phyloP scores from a whole-genome alignment of 2,888 invertebrate species.

The Conistra vaccinii region DNA sequence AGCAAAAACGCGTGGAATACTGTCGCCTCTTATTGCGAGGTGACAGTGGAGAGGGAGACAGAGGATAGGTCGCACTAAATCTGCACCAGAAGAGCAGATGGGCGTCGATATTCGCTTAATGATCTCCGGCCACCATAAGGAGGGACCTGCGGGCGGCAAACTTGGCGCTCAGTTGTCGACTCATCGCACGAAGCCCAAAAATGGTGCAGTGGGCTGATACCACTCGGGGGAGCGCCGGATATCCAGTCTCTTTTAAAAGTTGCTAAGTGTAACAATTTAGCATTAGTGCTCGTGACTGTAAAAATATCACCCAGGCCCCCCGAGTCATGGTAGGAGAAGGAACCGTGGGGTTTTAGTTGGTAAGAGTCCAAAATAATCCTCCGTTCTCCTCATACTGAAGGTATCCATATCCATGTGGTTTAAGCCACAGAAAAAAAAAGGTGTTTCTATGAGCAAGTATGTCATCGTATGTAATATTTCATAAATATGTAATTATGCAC shows the following conservation, averaged over 20 bases:
- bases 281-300: no score
- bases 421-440: not conserved
- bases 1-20: not conserved
- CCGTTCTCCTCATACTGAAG: not conserved
- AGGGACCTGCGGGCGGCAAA: not conserved
- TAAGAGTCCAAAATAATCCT: not conserved
- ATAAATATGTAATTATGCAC: slow-evolving; percentile 24
- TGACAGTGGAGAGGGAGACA: not conserved
- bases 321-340: not conserved
- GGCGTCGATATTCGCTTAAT: not conserved
- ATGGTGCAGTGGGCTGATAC: no score
- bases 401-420: not conserved
- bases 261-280: no score
- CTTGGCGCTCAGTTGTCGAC: not conserved
- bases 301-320: not conserved
- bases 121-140: not conserved
- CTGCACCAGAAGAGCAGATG: not conserved
- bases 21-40: not conserved
- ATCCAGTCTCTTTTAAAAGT: no score
- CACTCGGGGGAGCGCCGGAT: not conserved
- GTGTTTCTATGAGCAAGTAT: not conserved
- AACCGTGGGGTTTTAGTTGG: not conserved
- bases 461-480: slow-evolving; percentile 13
- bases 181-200: no score
- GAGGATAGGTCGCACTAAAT: not conserved